These are phyloP conservation scores for Neolamprologus sp. DNA, from an alignment of 2,113 vertebrate species.

Conservation along the genomic window DNA sequence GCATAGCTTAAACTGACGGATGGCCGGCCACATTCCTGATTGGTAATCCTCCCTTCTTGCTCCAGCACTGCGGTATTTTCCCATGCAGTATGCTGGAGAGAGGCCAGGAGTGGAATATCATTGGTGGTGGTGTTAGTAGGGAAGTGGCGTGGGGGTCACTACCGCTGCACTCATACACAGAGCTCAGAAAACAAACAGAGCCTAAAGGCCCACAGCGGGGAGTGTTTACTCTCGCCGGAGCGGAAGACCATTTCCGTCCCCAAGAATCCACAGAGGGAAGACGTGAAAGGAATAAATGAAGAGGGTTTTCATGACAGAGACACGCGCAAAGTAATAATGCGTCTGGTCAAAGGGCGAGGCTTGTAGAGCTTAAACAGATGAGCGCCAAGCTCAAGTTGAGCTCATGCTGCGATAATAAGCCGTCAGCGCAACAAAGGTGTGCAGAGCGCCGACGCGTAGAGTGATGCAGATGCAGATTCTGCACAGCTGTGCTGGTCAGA, in stretches of 20 bases:
- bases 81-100: constrained; percentile 83
- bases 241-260: constrained; percentile 59
- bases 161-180: constrained; percentile 58
- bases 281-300: neutral
- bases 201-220: constrained; percentile 40
- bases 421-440: neutral
- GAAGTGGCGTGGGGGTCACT: constrained; percentile 64
- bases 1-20: constrained; percentile 9
- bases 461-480: neutral
- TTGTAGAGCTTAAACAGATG: neutral
- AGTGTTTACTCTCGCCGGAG: constrained; percentile 62
- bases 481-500: neutral
- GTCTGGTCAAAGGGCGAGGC: neutral
- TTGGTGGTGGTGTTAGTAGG: constrained; percentile 29
- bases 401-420: neutral
- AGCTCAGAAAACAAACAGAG: constrained; percentile 71
- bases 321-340: neutral
- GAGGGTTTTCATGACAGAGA: neutral
- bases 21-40: constrained; percentile 28
- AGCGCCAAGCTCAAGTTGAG: neutral
- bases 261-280: neutral
- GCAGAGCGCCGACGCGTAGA: neutral
- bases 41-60: constrained; percentile 56
- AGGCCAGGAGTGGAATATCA: constrained; percentile 71
- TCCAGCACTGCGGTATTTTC: constrained; percentile 81